Evolutionary conservation across 2,113 vertebrate genomes (phyloP), one percentile per base, ranked within the genome.

Genomic region (Castor canadensis): DNA sequence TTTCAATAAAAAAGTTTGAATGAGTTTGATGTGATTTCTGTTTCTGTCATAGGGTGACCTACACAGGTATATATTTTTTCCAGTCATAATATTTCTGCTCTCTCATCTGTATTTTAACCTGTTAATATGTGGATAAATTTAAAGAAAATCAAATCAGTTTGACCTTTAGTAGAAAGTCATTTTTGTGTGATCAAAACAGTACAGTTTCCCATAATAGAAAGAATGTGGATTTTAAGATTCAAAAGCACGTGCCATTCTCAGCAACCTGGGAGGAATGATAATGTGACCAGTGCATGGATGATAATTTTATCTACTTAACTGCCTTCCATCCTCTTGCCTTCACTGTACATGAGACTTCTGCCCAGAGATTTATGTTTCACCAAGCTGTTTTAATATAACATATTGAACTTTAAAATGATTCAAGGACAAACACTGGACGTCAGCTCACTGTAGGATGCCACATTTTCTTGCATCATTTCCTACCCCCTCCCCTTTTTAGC

Each of bases 11-110:
- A 58, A 95, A 69, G 43, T 97, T 89, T 95, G 93, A 96, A 95
- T 96, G 94, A 97, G 89, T 95, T 92, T 91, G 91, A 95, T 93
- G 84, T 98, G 96, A 98, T 97, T 98, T 92, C 83, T 95, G 35
- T 96, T 96, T 96, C 82, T 94, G 35, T 96, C 94, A 19, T 71
- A 96, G 91, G 79, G 85, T 97, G 95, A 97, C 97, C 92, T 93
- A 89, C 89, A 89, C 45, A 83, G 58, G 75, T 67, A 86, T 94
- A 56, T 92, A 86, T 76, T 92, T 82, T 89, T 93, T 83, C 10
- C 20, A 12, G 82, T 95, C 88, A 86, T 94, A 91, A 95, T 83
- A 60, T 92, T 95, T 95, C 85, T 95, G 73, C 20, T 95, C 45
- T 80, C 24, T 30, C 45, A 76, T 95, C 91, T 95, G 52, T 93